Conservation (phyloP, 2,113 vertebrate species). For the Thalassoma bifasciatum region DNA sequence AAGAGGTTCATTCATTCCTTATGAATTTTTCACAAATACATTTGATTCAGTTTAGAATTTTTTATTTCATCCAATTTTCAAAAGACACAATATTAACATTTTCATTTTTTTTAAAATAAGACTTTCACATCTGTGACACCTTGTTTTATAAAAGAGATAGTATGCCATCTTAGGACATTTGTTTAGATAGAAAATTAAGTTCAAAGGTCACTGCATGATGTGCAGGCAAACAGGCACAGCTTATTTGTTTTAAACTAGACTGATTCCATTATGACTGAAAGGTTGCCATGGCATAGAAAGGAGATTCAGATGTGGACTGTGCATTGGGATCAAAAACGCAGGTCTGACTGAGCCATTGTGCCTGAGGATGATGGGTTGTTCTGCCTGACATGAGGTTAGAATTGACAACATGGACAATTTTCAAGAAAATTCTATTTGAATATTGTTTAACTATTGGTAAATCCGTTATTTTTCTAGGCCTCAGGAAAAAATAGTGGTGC, state of each 20-base stretch:
- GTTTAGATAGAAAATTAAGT: constrained; percentile 91
- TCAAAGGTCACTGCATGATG: constrained; percentile 86
- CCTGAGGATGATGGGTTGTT: constrained; percentile 19
- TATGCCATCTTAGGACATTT: constrained; percentile 89
- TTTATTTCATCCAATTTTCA: constrained; percentile 39
- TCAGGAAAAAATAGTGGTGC: background rate
- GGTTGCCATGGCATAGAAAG: constrained; percentile 90
- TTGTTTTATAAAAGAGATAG: constrained; percentile 77
- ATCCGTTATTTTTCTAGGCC: background rate
- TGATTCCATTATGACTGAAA: constrained; percentile 92
- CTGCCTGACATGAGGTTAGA: constrained; percentile 57
- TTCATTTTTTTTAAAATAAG: constrained; percentile 84
- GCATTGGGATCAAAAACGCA: constrained; percentile 29
- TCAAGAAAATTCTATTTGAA: background rate
- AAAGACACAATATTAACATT: constrained; percentile 66
- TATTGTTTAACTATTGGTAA: constrained; percentile 5
- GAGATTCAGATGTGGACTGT: constrained; percentile 75
- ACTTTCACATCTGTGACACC: constrained; percentile 79
- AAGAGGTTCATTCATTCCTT: constrained; percentile 11
- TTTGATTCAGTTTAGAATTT: constrained; percentile 19
- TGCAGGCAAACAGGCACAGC: constrained; percentile 89
- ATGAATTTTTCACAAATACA: constrained; percentile 6
- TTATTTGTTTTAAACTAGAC: constrained; percentile 92
- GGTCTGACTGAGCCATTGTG: constrained; percentile 42
- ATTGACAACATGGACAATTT: constrained; percentile 52